A percentile compares a stretch with the other conserved stretches of the same genome.
Evolutionary conservation across 2,113 vertebrate species (phyloP).

Genomic region (Cricetomys ansorgei): DNA sequence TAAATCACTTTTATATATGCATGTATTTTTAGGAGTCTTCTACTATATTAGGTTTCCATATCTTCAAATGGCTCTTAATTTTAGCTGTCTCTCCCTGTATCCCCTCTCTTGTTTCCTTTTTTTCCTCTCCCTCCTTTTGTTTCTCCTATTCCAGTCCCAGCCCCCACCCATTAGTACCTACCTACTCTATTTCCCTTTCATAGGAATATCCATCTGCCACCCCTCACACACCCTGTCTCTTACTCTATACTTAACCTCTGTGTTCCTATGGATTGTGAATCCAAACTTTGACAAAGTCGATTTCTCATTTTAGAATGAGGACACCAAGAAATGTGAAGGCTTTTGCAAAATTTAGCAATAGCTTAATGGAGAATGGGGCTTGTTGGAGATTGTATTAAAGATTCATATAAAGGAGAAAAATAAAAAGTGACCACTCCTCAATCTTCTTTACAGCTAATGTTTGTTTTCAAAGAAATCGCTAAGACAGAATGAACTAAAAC

Average conservation of each 20-base stretch:
- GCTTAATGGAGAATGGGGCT: not conserved
- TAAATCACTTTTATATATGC: not conserved
- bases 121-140: not conserved
- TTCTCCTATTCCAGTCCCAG: not conserved
- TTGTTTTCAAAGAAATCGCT: not conserved
- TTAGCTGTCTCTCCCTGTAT: not conserved
- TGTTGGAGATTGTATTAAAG: not conserved
- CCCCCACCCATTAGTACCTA: not conserved
- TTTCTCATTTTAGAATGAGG: not conserved
- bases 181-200: not conserved
- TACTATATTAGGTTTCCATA: not conserved
- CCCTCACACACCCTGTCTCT: no score
- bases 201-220: not conserved
- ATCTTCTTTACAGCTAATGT: not conserved
- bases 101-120: not conserved
- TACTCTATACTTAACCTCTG: not conserved
- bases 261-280: not conserved
- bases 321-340: not conserved
- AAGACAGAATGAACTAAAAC: not conserved
- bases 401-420: not conserved
- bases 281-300: not conserved
- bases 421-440: not conserved
- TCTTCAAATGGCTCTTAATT: not conserved
- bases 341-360: not conserved
- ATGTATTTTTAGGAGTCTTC: not conserved